Base-by-base conservation (phyloP, 2,113 vertebrate species). In the Turdus rufiventris region DNA sequence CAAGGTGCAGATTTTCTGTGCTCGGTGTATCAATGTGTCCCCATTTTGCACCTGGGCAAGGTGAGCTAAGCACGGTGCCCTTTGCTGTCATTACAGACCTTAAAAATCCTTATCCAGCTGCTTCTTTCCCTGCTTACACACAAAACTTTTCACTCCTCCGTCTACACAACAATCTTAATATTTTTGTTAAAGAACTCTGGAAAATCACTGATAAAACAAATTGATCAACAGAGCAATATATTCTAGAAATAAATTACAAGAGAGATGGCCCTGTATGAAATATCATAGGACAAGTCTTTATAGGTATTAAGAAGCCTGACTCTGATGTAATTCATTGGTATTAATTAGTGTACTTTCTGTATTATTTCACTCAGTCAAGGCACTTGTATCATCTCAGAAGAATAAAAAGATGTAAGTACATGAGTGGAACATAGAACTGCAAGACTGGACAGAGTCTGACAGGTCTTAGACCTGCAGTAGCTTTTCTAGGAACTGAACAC, bases 261-360 rank as follows among this genome's bases (percentile, higher is more conserved):
- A 80, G 5, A 56, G 5, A 20, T 15, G 10, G 9, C 9, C 25
- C 31, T 43, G 16, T 62, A 47, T 0, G 2, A 84, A 74, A 63
- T 7, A 48, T 9, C 6, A 26, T 2, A 65, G 12, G 21, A 50
- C 14, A 36, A 54, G 4, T 28, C n/a, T 61, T 45, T 19, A 11
- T 18, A 61, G 6, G 10, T 28, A 45, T 78, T 78, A 71, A 47
- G 47, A 74, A 75, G 48, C 6, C 3, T 61, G 54, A n/a, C 21
- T 47, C 61, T 0, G 0, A 60, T 60, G 8, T 5, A 3, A 45
- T 74, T 61, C 0, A 13, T 34, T 26, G n/a, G 17, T 38, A 45
- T 57, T 72, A 68, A 26, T 63, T 86, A 45, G 16, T 51, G 61
- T 51, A 23, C 40, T 67, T 82, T 42, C 31, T 45, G 13, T 34